Evolutionary conservation across 2,113 vertebrate species (phyloP).

Genomic region (Cinclus cinclus): DNA sequence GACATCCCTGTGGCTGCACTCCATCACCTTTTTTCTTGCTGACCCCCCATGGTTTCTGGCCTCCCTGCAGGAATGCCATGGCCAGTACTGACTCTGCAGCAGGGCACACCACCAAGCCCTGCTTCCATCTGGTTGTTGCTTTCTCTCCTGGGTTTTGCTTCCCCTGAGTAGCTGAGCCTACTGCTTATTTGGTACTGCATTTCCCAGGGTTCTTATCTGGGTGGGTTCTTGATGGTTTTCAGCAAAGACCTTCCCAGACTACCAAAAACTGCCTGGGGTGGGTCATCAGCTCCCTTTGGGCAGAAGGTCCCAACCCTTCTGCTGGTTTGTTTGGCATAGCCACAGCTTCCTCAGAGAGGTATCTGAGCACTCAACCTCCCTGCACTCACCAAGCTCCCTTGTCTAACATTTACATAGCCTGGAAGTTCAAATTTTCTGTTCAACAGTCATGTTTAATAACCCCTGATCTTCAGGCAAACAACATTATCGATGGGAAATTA

Average conservation of each 20-base stretch:
- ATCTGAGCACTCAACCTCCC: not conserved
- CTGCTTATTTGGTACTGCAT: not conserved
- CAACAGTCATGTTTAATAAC: not conserved
- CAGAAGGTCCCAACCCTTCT: not conserved
- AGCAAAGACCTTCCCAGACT: not conserved
- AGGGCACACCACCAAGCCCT: not conserved
- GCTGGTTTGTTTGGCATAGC: fast-evolving
- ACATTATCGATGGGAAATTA: not conserved
- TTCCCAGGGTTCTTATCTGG: not conserved
- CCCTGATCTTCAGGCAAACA: not conserved
- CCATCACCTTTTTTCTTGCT: not conserved
- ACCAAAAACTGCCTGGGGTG: not conserved
- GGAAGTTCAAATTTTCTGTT: not conserved
- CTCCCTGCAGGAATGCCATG: not conserved
- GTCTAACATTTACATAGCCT: not conserved
- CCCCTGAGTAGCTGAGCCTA: not conserved
- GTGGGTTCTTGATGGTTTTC: not conserved
- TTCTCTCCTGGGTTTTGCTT: not conserved
- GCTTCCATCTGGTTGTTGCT: not conserved
- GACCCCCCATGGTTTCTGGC: not conserved
- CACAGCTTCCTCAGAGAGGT: fast-evolving
- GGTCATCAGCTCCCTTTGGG: not conserved
- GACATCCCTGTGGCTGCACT: fast-evolving
- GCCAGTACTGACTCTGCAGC: not conserved
- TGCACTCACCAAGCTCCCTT: not conserved